phyloP scores from a whole-genome alignment of 1,140 invertebrate species.

The Tigriopus japonicus region DNA sequence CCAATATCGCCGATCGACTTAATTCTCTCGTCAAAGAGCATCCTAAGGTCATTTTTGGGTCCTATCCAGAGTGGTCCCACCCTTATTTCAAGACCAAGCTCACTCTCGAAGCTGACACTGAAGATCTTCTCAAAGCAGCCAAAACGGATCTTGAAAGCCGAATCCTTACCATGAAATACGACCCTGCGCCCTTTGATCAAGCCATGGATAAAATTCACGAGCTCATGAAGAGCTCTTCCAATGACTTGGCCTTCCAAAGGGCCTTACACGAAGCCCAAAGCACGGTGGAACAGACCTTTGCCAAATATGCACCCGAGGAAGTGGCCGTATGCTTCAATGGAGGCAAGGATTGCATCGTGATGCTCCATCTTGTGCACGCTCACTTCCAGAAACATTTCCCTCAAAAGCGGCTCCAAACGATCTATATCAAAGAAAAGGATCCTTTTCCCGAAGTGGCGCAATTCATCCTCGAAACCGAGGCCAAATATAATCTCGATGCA shows the following conservation, averaged over 20 bases:
- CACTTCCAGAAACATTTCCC: conserved; percentile 31
- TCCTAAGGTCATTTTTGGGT: conserved; percentile 39
- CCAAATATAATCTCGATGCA: conserved; percentile 50
- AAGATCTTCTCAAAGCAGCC: neutral
- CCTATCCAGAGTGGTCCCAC: conserved; percentile 40
- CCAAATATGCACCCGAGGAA: conserved; percentile 39
- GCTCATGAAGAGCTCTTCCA: neutral
- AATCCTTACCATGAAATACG: neutral
- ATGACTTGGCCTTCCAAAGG: neutral
- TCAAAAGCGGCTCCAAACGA: conserved; percentile 31
- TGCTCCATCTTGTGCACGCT: conserved; percentile 53
- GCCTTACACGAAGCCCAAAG: conserved; percentile 5
- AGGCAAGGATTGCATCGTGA: conserved; percentile 87
- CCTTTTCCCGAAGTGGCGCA: conserved; percentile 67
- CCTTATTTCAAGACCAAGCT: conserved; percentile 18
- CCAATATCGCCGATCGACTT: conserved; percentile 21
- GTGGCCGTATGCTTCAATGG: conserved; percentile 84
- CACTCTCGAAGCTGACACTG: neutral
- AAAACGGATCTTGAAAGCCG: neutral
- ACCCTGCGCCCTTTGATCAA: neutral
- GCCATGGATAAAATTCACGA: neutral
- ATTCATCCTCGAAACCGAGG: conserved; percentile 48
- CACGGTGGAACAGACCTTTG: conserved; percentile 3
- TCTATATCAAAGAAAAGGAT: conserved; percentile 52
- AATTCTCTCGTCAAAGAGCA: conserved; percentile 33